Percentiles rank a stretch among this genome's conserved stretches.
These are phyloP conservation scores for Drosophila lacertosa DNA, from an alignment of 1,140 invertebrate species.

Conservation along the genomic window DNA sequence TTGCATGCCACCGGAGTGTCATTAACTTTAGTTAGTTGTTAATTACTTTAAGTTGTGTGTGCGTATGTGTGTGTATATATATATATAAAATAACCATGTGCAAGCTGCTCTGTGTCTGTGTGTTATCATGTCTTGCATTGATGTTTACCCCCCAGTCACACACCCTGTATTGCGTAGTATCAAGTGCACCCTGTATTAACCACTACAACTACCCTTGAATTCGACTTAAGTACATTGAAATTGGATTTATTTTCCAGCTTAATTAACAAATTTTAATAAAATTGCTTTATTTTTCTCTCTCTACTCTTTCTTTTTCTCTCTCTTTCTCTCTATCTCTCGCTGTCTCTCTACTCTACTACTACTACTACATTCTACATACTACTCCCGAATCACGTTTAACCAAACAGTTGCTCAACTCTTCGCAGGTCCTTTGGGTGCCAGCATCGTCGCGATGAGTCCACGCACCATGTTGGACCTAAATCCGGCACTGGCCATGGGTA, in stretches of 20 bases:
- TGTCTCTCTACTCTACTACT: too few relatives aligned
- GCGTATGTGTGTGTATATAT: background rate
- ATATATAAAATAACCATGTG: conserved; percentile 19
- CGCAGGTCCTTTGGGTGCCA: conserved; percentile 83
- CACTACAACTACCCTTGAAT: conserved; percentile 45
- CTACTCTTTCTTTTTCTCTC: conserved; percentile 45
- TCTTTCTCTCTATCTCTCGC: conserved; percentile 38
- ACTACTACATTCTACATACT: conserved; percentile 24
- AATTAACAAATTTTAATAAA: conserved; percentile 59
- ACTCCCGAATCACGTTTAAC: conserved; percentile 4
- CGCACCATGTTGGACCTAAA: conserved; percentile 82
- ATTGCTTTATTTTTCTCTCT: conserved; percentile 55
- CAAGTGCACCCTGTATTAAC: conserved; percentile 69
- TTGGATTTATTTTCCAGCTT: conserved; percentile 42
- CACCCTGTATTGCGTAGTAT: conserved; percentile 47
- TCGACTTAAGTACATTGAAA: conserved; percentile 53
- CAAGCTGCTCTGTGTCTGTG: background rate
- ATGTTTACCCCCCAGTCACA: conserved; percentile 8
- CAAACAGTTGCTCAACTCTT: conserved; percentile 80
- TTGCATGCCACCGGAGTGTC: conserved; percentile 35
- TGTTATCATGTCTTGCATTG: conserved; percentile 6
- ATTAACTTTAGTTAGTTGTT: conserved; percentile 35
- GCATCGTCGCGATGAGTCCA: conserved; percentile 84
- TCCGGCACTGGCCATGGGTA: conserved; percentile 82
- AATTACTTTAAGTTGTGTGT: conserved; percentile 31